These are phyloP conservation scores for Poeciliopsis occidentalis DNA, from an alignment of 2,113 vertebrate genomes.

Conservation along the genomic window DNA sequence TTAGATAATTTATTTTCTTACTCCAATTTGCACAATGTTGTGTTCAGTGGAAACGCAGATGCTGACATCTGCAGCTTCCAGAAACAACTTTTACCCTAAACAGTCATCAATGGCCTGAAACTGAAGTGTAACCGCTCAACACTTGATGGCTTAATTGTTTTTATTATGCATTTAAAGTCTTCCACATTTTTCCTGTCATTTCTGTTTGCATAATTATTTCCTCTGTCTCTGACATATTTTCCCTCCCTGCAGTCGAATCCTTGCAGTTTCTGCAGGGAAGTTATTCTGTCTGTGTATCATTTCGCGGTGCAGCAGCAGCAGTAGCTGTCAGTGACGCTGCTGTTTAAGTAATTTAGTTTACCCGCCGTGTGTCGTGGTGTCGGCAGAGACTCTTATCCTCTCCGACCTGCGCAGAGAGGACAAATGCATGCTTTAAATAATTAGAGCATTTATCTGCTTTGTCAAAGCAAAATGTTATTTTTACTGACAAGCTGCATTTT, in stretches of 20 bases:
- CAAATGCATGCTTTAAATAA: slow-evolving; percentile 68
- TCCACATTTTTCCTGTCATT: neutral
- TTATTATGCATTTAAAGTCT: neutral
- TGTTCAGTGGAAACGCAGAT: neutral
- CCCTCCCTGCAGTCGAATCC: slow-evolving; percentile 22
- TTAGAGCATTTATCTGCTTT: neutral
- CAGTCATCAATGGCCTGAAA: neutral
- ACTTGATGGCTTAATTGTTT: neutral
- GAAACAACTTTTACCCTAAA: neutral
- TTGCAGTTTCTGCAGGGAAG: slow-evolving; percentile 14
- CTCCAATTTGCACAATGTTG: too few relatives aligned
- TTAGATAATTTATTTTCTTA: too few relatives aligned
- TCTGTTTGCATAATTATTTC: slow-evolving; percentile 20
- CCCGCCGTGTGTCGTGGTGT: slow-evolving; percentile 31
- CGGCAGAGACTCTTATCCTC: slow-evolving; percentile 90
- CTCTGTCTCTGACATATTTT: neutral
- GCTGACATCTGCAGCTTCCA: neutral
- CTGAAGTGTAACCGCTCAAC: neutral
- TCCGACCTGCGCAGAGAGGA: slow-evolving; percentile 97
- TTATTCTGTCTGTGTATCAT: slow-evolving; percentile 49
- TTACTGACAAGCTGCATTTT: slow-evolving; percentile 58
- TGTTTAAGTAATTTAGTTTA: slow-evolving; percentile 53
- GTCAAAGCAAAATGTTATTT: slow-evolving; percentile 38
- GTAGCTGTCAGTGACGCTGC: slow-evolving; percentile 43
- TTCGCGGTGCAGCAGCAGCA: slow-evolving; percentile 28